Conservation (phyloP, 2,888 invertebrate species). For the Ypsolopha scabrella region DNA sequence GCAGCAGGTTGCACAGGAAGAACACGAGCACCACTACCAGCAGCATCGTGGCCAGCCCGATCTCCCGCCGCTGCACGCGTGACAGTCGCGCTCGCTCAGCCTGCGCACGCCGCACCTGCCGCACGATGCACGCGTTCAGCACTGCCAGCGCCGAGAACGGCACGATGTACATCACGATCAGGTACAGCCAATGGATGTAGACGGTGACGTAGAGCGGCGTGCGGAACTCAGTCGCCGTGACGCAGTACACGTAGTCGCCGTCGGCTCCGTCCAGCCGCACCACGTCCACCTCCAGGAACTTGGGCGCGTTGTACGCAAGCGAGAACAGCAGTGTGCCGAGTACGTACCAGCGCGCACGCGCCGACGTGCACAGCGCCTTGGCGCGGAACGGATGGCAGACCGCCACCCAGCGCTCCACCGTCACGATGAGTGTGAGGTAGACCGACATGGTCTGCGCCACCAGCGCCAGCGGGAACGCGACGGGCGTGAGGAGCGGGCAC, state of each 20-base stretch:
- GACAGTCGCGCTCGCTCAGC: slow-evolving; percentile 90
- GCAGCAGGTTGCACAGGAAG: slow-evolving; percentile 91
- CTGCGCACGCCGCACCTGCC: slow-evolving; percentile 90
- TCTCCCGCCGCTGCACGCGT: slow-evolving; percentile 90
- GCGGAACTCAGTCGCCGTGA: slow-evolving; percentile 75
- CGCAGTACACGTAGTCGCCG: slow-evolving; percentile 77
- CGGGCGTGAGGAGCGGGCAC: slow-evolving; percentile 84
- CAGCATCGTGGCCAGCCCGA: slow-evolving; percentile 94
- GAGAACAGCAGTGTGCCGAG: slow-evolving; percentile 84
- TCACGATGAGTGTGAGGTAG: slow-evolving; percentile 91
- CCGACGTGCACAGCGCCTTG: slow-evolving; percentile 90
- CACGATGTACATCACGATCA: slow-evolving; percentile 93
- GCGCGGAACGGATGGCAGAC: slow-evolving; percentile 92
- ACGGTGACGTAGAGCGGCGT: slow-evolving; percentile 82
- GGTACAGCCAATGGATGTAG: slow-evolving; percentile 95
- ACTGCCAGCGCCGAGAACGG: slow-evolving; percentile 91
- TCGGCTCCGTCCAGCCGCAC: slow-evolving; percentile 50
- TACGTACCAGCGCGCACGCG: slow-evolving; percentile 87
- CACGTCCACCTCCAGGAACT: slow-evolving; percentile 78
- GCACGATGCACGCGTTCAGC: slow-evolving; percentile 91
- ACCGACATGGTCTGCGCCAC: slow-evolving; percentile 94
- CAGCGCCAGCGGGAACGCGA: slow-evolving; percentile 86
- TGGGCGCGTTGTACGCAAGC: slow-evolving; percentile 86
- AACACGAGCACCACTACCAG: slow-evolving; percentile 95
- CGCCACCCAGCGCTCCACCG: slow-evolving; percentile 94